phyloP scores from a whole-genome alignment of 2,888 invertebrate genomes.

The Cylindroiulus punctatus region DNA sequence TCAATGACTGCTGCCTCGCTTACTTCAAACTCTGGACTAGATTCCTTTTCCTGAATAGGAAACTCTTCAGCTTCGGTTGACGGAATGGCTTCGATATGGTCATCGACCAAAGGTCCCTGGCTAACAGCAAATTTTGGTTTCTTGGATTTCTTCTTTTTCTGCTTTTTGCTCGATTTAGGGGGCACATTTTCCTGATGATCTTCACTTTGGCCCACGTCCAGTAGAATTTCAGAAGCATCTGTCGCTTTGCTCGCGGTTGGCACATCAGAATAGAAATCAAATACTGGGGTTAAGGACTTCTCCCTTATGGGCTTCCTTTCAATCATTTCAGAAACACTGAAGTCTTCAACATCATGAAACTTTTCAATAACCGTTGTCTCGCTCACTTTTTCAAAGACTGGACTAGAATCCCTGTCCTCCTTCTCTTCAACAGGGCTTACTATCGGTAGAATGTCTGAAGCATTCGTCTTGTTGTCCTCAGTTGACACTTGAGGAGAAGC shows the following conservation, averaged over 20 bases:
- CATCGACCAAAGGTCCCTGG: background rate
- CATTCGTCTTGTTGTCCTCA: background rate
- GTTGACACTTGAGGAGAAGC: background rate
- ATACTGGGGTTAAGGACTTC: too few relatives aligned
- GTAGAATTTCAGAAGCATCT: too few relatives aligned
- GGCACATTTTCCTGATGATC: slow-evolving; percentile 19
- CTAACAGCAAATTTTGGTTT: background rate
- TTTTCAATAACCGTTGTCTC: too few relatives aligned
- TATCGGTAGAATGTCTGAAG: background rate
- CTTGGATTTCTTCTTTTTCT: slow-evolving; percentile 44
- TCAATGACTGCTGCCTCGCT: background rate
- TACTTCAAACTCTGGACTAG: background rate
- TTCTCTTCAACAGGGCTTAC: background rate
- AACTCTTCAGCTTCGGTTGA: background rate
- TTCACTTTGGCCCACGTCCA: background rate
- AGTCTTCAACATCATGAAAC: background rate
- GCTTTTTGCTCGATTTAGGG: slow-evolving; percentile 33
- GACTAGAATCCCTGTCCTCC: background rate
- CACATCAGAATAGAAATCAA: too few relatives aligned
- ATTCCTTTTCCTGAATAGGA: background rate
- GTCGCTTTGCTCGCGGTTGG: too few relatives aligned
- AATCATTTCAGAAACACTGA: too few relatives aligned
- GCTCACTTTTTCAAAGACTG: too few relatives aligned
- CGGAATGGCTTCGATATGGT: background rate
- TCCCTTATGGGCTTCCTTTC: too few relatives aligned